These are phyloP conservation scores for Contarinia nasturtii DNA, from an alignment of 1,140 invertebrate genomes.

Conservation along the genomic window DNA sequence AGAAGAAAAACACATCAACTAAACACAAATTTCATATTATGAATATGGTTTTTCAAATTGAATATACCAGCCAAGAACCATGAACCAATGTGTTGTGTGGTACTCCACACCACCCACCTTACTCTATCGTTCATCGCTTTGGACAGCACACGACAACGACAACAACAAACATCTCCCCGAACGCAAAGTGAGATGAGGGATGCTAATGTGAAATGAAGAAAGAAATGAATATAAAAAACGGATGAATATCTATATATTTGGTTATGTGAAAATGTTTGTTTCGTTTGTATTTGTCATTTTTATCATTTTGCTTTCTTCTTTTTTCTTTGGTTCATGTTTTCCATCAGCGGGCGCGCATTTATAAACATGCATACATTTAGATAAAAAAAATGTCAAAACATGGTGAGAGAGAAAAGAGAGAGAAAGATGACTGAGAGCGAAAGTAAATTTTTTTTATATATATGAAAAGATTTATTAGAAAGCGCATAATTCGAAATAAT, in stretches of 20 bases:
- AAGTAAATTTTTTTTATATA: too few species aligned
- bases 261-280: background rate
- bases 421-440: too few species aligned
- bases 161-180: background rate
- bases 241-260: background rate
- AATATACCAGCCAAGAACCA: too few species aligned
- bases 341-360: background rate
- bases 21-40: too few species aligned
- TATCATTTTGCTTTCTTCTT: background rate
- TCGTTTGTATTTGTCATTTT: background rate
- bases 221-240: background rate
- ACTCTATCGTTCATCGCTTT: background rate
- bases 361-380: background rate
- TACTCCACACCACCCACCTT: background rate
- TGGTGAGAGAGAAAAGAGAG: too few species aligned
- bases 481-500: slow-evolving; percentile 2
- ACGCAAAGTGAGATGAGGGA: background rate
- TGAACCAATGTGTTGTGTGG: too few species aligned
- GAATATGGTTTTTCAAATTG: too few species aligned
- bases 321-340: too few species aligned
- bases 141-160: background rate
- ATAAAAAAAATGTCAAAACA: slow-evolving; percentile 1
- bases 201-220: background rate
- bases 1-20: too few species aligned
- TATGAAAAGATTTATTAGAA: slow-evolving; percentile 1